phyloP scores from a whole-genome alignment of 2,888 invertebrate genomes.

The Villa cingulata region DNA sequence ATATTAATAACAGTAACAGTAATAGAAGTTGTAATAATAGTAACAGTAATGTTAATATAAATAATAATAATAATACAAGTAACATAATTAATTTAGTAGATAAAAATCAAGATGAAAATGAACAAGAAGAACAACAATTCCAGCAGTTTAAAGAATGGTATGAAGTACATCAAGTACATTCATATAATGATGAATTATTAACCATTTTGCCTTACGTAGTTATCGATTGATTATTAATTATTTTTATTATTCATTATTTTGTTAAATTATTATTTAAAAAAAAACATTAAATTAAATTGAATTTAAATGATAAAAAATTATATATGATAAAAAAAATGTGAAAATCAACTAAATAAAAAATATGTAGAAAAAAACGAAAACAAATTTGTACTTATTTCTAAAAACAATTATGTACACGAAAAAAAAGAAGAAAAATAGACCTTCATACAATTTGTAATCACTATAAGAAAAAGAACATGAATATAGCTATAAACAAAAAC shows the following conservation, averaged over 20 bases:
- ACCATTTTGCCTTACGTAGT: slow-evolving; percentile 94
- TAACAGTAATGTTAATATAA: background rate
- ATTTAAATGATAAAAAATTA: no score
- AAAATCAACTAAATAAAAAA: background rate
- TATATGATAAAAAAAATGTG: background rate
- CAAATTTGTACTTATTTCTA: no score
- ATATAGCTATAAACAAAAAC: no score
- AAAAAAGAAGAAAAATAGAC: no score
- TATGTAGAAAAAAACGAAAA: background rate
- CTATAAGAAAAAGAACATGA: no score
- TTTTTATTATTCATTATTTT: background rate
- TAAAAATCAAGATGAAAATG: slow-evolving; percentile 13
- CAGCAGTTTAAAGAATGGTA: slow-evolving; percentile 78
- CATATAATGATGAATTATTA: slow-evolving; percentile 64
- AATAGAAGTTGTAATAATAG: background rate
- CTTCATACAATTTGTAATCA: no score
- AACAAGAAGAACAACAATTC: slow-evolving; percentile 15
- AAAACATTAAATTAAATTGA: no score
- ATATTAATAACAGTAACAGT: background rate
- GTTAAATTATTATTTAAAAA: no score
- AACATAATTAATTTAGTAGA: slow-evolving; percentile 2
- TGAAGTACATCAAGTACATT: slow-evolving; percentile 61
- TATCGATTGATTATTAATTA: slow-evolving; percentile 54
- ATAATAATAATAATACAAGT: no score
- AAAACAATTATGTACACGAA: no score